Base-by-base conservation (phyloP, 2,888 invertebrate species). In the Myathropa florea region DNA sequence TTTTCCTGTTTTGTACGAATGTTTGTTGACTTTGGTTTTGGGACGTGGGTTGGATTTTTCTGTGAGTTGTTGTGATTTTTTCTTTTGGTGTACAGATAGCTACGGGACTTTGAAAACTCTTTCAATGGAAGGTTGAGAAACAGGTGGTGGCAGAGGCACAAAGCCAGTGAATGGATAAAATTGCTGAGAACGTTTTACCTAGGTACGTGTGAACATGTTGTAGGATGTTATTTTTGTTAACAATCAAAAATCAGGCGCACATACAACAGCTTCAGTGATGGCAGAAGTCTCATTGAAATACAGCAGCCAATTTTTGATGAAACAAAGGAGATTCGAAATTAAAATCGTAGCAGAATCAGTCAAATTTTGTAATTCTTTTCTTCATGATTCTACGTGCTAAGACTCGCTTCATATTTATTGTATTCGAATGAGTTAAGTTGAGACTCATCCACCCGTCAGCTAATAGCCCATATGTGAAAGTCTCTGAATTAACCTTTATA, bases 11-110 rank as follows among this genome's bases (percentile, higher is more conserved):
- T 36, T 70, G 57, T 70, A 33, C 4, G n/a, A 14, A 39, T 60
- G 10, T 53, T 26, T 71, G 46, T 46, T 46, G 46, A 46, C 18
- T 46, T 46, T 46, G 18, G 18, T 18, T 18, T n/a, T n/a, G 18
- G 4, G 2, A 18, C 18, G n/a, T 46, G 46, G 46, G 46, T 18
- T 63, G 21, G n/a, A 33, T 21, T 3, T 12, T 10, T 18, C n/a
- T 3, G 10, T n/a, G n/a, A n/a, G n/a, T n/a, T 4, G n/a, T n/a
- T 72, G 28, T 64, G 23, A 73, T 21, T 60, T 61, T 67, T 60
- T 36, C 23, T 18, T 7, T 18, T 33, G 7, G n/a, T 33, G 6
- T 33, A 33, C 10, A 10, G 6, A 33, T 18, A 46, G 46, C 46
- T 7, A 18, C 46, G 46, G 18, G 46, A 7, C 18, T 46, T 46